Conservation (phyloP, 2,888 invertebrate species). For the Nymphalis urticae region DNA sequence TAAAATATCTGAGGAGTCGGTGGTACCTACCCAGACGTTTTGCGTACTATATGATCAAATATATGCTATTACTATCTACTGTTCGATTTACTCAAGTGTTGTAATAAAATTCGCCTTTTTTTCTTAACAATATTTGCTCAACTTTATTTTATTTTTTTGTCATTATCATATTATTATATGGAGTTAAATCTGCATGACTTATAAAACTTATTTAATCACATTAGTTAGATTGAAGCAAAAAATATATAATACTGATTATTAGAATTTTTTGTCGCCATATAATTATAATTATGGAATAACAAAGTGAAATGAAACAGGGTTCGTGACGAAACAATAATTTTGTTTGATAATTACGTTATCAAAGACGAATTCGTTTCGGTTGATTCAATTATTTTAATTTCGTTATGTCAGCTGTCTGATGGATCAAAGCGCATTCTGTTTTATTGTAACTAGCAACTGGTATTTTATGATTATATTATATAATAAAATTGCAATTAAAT, state of each 20-base stretch:
- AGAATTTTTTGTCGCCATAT: slow-evolving; percentile 20
- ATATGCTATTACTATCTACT: too few species aligned
- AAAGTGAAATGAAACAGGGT: slow-evolving; percentile 44
- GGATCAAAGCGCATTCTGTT: slow-evolving; percentile 45
- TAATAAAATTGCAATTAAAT: not conserved
- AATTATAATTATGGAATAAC: slow-evolving; percentile 26
- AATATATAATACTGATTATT: not conserved
- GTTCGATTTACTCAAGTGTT: too few species aligned
- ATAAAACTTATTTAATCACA: too few species aligned
- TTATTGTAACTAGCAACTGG: not conserved
- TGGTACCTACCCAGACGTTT: too few species aligned
- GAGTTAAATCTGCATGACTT: too few species aligned
- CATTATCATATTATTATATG: too few species aligned
- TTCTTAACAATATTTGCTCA: too few species aligned
- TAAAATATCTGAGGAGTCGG: too few species aligned
- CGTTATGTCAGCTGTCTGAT: slow-evolving; percentile 61
- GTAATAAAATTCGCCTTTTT: too few species aligned
- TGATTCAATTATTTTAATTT: slow-evolving; percentile 68
- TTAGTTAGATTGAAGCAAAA: too few species aligned
- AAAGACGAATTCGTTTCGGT: slow-evolving; percentile 63
- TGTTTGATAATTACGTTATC: slow-evolving; percentile 70
- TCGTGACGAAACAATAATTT: slow-evolving; percentile 77
- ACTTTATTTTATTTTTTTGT: too few species aligned
- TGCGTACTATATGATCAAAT: too few species aligned
- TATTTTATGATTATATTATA: not conserved